These are phyloP conservation scores for Anguilla obscura DNA, from an alignment of 2,797 vertebrate genomes.

Conservation along the genomic window DNA sequence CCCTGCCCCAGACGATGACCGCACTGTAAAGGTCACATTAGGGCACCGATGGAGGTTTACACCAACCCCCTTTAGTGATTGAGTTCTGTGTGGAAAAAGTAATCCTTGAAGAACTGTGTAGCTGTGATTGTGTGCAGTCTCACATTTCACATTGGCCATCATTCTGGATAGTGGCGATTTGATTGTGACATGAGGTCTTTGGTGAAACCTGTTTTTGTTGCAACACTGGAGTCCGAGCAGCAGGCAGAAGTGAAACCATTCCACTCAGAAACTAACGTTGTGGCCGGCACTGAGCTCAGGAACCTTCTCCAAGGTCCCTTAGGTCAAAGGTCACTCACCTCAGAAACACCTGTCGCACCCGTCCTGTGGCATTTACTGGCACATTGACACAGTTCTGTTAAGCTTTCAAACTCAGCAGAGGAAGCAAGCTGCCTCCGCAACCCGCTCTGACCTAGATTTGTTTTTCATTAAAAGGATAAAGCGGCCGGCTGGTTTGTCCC, in stretches of 20 bases:
- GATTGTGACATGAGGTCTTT: neutral
- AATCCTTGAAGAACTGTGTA: neutral
- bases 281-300: neutral
- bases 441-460: neutral
- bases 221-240: neutral
- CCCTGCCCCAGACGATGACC: neutral
- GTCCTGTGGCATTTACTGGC: neutral
- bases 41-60: neutral
- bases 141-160: neutral
- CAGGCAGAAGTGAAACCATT: neutral
- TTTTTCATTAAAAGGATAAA: neutral
- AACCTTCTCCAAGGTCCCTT: neutral
- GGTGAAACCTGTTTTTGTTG: no score
- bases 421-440: neutral
- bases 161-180: neutral
- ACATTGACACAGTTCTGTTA: neutral
- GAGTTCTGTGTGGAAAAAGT: neutral
- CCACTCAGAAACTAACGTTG: neutral
- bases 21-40: conserved; percentile 2
- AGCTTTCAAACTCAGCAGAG: neutral
- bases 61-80: conserved; percentile 6
- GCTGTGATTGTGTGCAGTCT: neutral
- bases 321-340: neutral
- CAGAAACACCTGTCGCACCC: neutral
- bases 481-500: neutral